Conservation (phyloP, 1,140 invertebrate species). For the Mamestra configurata region DNA sequence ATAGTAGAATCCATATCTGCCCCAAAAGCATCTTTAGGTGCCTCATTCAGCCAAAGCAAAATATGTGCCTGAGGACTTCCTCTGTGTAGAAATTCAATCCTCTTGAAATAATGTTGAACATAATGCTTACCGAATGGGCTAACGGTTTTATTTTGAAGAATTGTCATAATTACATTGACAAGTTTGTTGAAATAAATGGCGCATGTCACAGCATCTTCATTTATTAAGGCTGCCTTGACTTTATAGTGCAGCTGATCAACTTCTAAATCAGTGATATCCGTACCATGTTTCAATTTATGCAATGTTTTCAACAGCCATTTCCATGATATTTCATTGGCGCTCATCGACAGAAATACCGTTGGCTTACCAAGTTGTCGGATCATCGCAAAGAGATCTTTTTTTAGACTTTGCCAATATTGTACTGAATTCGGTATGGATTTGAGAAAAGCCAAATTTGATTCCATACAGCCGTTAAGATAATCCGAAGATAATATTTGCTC, state of each 20-base stretch:
- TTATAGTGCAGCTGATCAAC: slow-evolving; percentile 58
- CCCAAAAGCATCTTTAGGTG: slow-evolving; percentile 41
- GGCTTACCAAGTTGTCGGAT: slow-evolving; percentile 75
- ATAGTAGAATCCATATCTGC: slow-evolving; percentile 38
- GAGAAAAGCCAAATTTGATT: slow-evolving; percentile 59
- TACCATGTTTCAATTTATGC: slow-evolving; percentile 63
- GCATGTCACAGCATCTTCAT: slow-evolving; percentile 83
- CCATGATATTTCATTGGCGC: slow-evolving; percentile 80
- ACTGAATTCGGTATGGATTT: slow-evolving; percentile 62
- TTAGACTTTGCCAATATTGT: slow-evolving; percentile 68
- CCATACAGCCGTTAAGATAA: slow-evolving; percentile 58
- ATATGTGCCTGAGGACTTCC: slow-evolving; percentile 68
- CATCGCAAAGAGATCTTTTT: slow-evolving; percentile 82
- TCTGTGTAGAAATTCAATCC: slow-evolving; percentile 85
- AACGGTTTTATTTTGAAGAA: slow-evolving; percentile 64
- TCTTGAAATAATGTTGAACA: slow-evolving; percentile 71
- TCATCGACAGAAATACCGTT: slow-evolving; percentile 74
- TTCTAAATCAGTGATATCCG: slow-evolving; percentile 39
- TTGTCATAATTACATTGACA: slow-evolving; percentile 54
- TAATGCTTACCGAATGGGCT: slow-evolving; percentile 71
- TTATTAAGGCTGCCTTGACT: slow-evolving; percentile 68
- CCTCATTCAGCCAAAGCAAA: slow-evolving; percentile 55
- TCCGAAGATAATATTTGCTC: slow-evolving; percentile 54
- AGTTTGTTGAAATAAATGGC: slow-evolving; percentile 77
- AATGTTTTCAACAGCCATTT: slow-evolving; percentile 71